Evolutionary conservation across 1,140 invertebrate genomes (phyloP).

Genomic region (Antheraea pernyi): DNA sequence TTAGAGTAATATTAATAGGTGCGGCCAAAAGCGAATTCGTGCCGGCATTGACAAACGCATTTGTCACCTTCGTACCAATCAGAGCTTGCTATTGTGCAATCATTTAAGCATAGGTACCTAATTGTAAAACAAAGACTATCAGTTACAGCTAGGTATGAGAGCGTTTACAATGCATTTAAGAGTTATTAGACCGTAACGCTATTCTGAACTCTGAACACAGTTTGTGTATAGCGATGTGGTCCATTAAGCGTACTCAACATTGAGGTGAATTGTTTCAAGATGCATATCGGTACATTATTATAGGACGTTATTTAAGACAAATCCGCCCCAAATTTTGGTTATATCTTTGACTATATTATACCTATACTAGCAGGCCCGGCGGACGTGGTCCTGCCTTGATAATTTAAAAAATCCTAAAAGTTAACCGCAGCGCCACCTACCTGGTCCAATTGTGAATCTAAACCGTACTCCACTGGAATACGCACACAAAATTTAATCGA

Average conservation of each 20-base stretch:
- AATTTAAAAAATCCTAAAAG: too few species aligned
- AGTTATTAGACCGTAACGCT: conserved; percentile 48
- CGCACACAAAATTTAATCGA: too few species aligned
- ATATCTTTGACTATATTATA: too few species aligned
- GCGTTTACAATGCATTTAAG: conserved; percentile 28
- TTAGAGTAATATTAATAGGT: not conserved
- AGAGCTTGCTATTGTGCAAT: conserved; percentile 10
- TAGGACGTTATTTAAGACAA: too few species aligned
- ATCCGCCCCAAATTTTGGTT: too few species aligned
- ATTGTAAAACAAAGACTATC: conserved; percentile 13
- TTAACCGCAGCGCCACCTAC: too few species aligned
- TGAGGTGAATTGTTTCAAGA: not conserved
- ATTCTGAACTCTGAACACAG: conserved; percentile 26
- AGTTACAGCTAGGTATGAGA: conserved; percentile 9
- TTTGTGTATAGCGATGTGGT: not conserved
- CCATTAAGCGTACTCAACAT: not conserved
- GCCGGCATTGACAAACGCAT: not conserved
- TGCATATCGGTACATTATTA: not conserved
- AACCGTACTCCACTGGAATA: too few species aligned
- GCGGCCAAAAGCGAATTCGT: not conserved
- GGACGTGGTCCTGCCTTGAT: too few species aligned
- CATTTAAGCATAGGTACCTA: not conserved
- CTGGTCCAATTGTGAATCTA: too few species aligned
- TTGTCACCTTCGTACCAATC: not conserved
- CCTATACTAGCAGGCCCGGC: too few species aligned